Percentiles rank a stretch among this genome's conserved stretches.
Conservation (phyloP, 1,140 invertebrate species). For the Brachionus calyciflorus region DNA sequence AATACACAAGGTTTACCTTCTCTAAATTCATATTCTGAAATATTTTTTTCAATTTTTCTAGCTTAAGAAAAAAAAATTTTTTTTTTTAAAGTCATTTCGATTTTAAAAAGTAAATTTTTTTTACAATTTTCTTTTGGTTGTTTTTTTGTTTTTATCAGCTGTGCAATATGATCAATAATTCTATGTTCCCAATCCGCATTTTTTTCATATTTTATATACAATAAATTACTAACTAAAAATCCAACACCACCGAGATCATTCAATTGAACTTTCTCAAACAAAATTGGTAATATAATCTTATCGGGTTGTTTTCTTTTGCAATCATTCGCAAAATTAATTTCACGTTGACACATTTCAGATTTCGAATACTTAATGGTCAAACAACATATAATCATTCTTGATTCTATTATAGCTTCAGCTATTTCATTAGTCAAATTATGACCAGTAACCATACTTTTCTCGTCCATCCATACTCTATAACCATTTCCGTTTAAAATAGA, state of each 20-base stretch:
- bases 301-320: neutral
- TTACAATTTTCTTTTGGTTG: neutral
- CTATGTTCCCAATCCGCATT: neutral
- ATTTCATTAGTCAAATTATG: neutral
- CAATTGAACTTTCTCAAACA: neutral
- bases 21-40: constrained; percentile 1
- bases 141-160: neutral
- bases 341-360: neutral
- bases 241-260: constrained; percentile 4
- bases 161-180: neutral
- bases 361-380: neutral
- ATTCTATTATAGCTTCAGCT: neutral
- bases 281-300: constrained; percentile 9
- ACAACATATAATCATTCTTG: neutral
- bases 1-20: neutral
- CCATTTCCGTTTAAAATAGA: neutral
- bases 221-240: neutral
- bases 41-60: neutral
- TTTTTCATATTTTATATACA: neutral
- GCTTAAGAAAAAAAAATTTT: no score
- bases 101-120: neutral
- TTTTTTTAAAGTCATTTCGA: no score
- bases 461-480: neutral
- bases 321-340: neutral
- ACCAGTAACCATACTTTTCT: neutral